These are phyloP conservation scores for Papilio protenor DNA, from an alignment of 2,888 invertebrate species.

Conservation along the genomic window DNA sequence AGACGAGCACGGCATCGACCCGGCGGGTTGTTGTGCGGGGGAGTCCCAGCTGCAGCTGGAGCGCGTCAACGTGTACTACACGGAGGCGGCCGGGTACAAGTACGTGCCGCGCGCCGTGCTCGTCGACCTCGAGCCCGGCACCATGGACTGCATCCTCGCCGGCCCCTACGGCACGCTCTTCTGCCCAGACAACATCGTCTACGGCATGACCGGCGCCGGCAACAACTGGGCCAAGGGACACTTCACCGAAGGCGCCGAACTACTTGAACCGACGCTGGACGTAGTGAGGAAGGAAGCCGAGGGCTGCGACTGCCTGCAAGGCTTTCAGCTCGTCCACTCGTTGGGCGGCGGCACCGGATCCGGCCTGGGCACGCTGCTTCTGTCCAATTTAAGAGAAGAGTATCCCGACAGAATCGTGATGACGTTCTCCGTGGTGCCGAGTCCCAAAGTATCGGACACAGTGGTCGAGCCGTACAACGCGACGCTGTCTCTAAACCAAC, in stretches of 20 bases:
- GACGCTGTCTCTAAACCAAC: constrained; percentile 85
- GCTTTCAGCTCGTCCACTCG: constrained; percentile 87
- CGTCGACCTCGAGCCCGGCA: constrained; percentile 72
- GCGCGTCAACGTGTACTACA: constrained; percentile 90
- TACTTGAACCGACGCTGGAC: constrained; percentile 84
- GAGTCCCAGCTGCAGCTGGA: constrained; percentile 89
- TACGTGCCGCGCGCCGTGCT: constrained; percentile 73
- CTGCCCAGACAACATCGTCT: constrained; percentile 89
- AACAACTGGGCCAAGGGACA: constrained; percentile 87
- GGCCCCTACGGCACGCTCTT: constrained; percentile 88
- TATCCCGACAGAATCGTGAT: constrained; percentile 89
- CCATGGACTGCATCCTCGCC: constrained; percentile 86
- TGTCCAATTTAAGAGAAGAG: constrained; percentile 88
- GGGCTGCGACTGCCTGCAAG: constrained; percentile 87
- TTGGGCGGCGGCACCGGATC: constrained; percentile 90
- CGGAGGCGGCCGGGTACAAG: constrained; percentile 82
- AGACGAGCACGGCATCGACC: constrained; percentile 90
- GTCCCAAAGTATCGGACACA: constrained; percentile 90
- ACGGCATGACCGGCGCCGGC: constrained; percentile 82
- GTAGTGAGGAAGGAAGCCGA: constrained; percentile 85
- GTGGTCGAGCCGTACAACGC: constrained; percentile 88
- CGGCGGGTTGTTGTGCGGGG: constrained; percentile 82
- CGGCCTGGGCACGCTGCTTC: constrained; percentile 88
- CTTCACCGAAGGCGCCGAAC: constrained; percentile 87
- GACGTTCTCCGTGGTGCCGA: constrained; percentile 88